Evolutionary conservation across 2,113 vertebrate species (phyloP).

Genomic region (Thermophis baileyi): DNA sequence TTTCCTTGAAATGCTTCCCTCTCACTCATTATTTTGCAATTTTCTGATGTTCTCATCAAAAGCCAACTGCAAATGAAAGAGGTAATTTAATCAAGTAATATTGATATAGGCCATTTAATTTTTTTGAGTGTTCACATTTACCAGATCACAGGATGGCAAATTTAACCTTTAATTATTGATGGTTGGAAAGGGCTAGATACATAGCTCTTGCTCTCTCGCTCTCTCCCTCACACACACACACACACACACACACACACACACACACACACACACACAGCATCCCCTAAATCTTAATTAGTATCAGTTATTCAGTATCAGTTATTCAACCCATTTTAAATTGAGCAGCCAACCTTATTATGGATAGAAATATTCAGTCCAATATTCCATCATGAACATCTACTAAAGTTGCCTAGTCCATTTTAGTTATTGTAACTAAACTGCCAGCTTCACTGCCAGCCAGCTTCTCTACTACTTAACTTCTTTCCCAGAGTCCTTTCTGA

Average conservation of each 20-base stretch:
- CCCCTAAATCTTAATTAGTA: background rate
- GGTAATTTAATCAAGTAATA: slow-evolving; percentile 37
- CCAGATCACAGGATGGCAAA: slow-evolving; percentile 16
- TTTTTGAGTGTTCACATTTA: slow-evolving; percentile 44
- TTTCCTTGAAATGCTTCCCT: background rate
- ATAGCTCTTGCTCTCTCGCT: background rate
- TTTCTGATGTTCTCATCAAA: slow-evolving; percentile 18
- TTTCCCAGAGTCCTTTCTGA: background rate
- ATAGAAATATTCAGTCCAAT: background rate
- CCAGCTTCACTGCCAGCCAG: background rate
- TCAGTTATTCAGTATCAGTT: background rate
- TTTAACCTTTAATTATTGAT: slow-evolving; percentile 37
- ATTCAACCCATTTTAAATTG: background rate
- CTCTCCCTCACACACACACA: background rate
- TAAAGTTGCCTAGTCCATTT: background rate
- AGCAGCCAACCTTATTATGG: background rate
- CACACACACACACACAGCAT: background rate
- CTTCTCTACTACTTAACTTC: background rate
- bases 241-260: background rate
- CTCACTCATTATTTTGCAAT: background rate
- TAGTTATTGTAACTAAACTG: background rate
- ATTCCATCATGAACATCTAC: background rate
- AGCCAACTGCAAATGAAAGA: slow-evolving; percentile 4
- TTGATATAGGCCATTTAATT: slow-evolving; percentile 52
- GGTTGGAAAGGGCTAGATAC: background rate